Base-by-base conservation (phyloP, 2,113 vertebrate species). In the Pantherophis guttatus region DNA sequence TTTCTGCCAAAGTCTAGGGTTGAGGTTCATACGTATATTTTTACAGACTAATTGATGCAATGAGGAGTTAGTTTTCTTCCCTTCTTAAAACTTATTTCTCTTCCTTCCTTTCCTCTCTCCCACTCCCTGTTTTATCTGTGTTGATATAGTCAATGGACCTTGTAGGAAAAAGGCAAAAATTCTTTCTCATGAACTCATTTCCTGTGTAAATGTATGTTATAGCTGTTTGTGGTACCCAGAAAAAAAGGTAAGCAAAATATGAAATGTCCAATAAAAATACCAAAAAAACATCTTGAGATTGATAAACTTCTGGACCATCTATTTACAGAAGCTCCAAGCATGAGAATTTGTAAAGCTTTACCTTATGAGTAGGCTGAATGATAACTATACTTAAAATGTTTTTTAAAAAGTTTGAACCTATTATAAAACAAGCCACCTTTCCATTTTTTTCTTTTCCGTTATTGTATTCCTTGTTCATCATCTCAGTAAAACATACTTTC, bases 11-110 rank as follows among this genome's bases (percentile, higher is more conserved):
- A 12, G 39, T 21, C 9, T 92, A 12, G 3, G 81, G 21, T 54
- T 88, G 15, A 19, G 33, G 29, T 70, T 92, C 93, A 33, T 29
- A 87, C 10, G 19, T 26, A 44, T n/a, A 89, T 92, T 90, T 94
- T 92, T 93, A 91, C n/a, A 90, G 48, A 23, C 26, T 44, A 54
- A 2, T 12, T 95, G 9, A 53, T 86, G 3, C 29, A n/a, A 92
- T 93, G 0, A 0, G n/a, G 89, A 54, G 29, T 19, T 13, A 52
- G n/a, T 65, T 90, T 92, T 19, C 90, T 92, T 1, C 48, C 17
- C 17, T 39, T 70, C 48, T 94, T 90, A 86, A 11, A 10, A 94
- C 92, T 89, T 91, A 93, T 92, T 94, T 97, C 26, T 6, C 87
- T 15, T 91, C 9, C 4, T 93, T 90, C 94, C 94, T 94, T 62